These are phyloP conservation scores for Drosophila repleta DNA, from an alignment of 1,140 invertebrate genomes.

Conservation along the genomic window DNA sequence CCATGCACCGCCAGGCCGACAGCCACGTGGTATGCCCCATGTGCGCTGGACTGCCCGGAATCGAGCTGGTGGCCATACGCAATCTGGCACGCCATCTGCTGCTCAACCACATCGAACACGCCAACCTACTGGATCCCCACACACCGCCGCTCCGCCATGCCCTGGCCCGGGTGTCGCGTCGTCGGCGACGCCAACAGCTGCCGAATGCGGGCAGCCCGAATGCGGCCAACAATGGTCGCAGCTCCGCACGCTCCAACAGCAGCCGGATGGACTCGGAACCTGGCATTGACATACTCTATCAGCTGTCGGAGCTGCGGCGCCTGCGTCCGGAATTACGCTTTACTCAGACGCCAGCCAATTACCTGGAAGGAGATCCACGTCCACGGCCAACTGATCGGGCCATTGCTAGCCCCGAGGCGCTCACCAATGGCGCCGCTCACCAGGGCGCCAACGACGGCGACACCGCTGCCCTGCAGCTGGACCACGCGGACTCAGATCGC, in stretches of 20 bases:
- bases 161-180: slow-evolving; percentile 26
- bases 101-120: slow-evolving; percentile 63
- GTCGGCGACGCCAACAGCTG: slow-evolving; percentile 34
- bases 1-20: slow-evolving; percentile 42
- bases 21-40: slow-evolving; percentile 64
- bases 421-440: not conserved
- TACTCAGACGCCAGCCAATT: slow-evolving; percentile 10
- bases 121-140: slow-evolving; percentile 57
- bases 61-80: slow-evolving; percentile 47
- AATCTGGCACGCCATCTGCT: slow-evolving; percentile 60
- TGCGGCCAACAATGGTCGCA: not conserved
- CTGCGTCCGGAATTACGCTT: slow-evolving; percentile 20
- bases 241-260: not conserved
- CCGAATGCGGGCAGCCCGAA: not conserved
- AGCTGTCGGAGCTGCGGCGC: slow-evolving; percentile 38
- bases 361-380: slow-evolving; percentile 23
- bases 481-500: slow-evolving; percentile 22
- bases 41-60: slow-evolving; percentile 48
- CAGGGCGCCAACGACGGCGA: not conserved
- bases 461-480: not conserved
- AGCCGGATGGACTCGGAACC: slow-evolving; percentile 23
- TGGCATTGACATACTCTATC: slow-evolving; percentile 38
- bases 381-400: slow-evolving; percentile 6
- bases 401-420: slow-evolving; percentile 3
- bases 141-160: slow-evolving; percentile 46